Conservation (phyloP, 2,797 vertebrate species). For the Enteromius paludinosus region DNA sequence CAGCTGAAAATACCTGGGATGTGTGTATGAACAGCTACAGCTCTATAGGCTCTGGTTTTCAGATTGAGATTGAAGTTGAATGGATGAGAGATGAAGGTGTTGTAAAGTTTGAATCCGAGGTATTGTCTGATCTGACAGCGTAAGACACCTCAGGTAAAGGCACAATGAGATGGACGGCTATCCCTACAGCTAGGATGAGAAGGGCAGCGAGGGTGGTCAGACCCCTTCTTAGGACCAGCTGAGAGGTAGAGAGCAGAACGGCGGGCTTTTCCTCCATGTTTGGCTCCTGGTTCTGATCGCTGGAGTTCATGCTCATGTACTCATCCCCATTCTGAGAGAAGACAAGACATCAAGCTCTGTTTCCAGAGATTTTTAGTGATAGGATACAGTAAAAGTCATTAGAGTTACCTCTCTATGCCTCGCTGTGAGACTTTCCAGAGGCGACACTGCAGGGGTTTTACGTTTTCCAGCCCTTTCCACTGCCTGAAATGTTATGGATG, state of each 20-base stretch:
- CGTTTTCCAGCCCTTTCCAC: slow-evolving; percentile 39
- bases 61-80: slow-evolving; percentile 1
- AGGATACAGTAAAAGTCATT: not conserved
- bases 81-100: slow-evolving; percentile 28
- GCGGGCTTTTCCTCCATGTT: slow-evolving; percentile 8
- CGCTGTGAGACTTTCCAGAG: not conserved
- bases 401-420: slow-evolving; percentile 36
- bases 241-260: slow-evolving; percentile 54
- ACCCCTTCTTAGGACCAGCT: slow-evolving; percentile 76
- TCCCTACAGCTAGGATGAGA: slow-evolving; percentile 74
- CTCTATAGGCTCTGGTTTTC: not conserved
- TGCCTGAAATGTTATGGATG: slow-evolving; percentile 40
- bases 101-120: slow-evolving; percentile 49
- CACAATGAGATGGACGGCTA: slow-evolving; percentile 72
- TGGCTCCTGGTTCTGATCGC: slow-evolving; percentile 19
- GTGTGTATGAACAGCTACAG: not conserved
- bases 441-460: not conserved
- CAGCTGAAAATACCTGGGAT: not conserved
- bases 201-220: slow-evolving; percentile 69
- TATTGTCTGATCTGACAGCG: slow-evolving; percentile 54
- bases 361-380: not conserved
- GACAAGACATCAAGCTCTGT: not conserved
- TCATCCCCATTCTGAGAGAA: slow-evolving; percentile 58
- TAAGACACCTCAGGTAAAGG: slow-evolving; percentile 65
- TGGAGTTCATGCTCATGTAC: slow-evolving; percentile 42